phyloP scores from a whole-genome alignment of 2,888 invertebrate species.

The Alentia gelatinosa region DNA sequence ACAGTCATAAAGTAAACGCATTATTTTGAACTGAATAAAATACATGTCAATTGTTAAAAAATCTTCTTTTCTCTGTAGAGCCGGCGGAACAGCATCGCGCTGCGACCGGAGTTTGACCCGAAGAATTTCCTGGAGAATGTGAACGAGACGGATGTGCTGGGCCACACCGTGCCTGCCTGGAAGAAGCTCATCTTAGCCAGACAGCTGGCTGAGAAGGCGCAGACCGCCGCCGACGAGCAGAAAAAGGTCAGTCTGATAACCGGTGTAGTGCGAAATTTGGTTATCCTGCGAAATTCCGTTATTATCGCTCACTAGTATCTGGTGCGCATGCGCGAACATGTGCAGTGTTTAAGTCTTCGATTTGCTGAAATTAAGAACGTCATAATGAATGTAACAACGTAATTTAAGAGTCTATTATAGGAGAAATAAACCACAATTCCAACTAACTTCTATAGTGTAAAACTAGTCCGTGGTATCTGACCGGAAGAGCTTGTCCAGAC shows the following conservation, averaged over 20 bases:
- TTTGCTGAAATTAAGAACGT: too few relatives aligned
- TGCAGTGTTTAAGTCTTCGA: too few relatives aligned
- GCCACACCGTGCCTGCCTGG: conserved; percentile 95
- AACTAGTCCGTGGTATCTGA: background rate
- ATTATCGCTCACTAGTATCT: too few relatives aligned
- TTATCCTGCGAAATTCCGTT: too few relatives aligned
- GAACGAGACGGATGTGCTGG: conserved; percentile 88
- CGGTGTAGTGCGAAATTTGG: background rate
- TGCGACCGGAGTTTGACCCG: conserved; percentile 84
- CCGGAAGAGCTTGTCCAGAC: background rate
- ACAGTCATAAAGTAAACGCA: too few relatives aligned
- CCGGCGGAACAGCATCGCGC: background rate
- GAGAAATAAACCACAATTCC: too few relatives aligned
- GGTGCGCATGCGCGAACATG: too few relatives aligned
- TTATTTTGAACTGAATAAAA: too few relatives aligned
- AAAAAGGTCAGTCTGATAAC: conserved; percentile 81
- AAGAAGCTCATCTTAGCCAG: conserved; percentile 96
- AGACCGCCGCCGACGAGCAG: conserved; percentile 93
- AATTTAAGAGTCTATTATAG: too few relatives aligned
- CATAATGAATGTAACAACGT: too few relatives aligned
- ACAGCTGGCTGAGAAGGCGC: conserved; percentile 95
- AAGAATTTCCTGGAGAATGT: conserved; percentile 82
- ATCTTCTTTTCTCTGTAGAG: background rate
- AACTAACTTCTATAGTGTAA: too few relatives aligned
- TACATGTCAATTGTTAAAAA: too few relatives aligned